Evolutionary conservation across 2,797 vertebrate species (phyloP).

Genomic region (Diplodus puntazzo): DNA sequence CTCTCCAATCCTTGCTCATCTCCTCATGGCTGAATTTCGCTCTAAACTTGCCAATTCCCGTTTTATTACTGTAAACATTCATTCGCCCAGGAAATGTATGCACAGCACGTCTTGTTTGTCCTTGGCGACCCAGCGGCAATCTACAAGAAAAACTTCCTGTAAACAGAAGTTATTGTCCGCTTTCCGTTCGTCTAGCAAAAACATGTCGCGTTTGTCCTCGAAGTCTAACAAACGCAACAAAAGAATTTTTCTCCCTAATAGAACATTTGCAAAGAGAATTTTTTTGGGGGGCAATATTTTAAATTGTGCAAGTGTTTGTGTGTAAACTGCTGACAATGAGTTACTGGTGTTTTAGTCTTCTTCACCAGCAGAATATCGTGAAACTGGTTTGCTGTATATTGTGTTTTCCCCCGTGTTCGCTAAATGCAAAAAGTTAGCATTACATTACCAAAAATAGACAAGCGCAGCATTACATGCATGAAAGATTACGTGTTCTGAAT

Average conservation of each 20-base stretch:
- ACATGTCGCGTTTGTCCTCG: neutral
- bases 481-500: no score
- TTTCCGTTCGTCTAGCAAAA: neutral
- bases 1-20: slow-evolving; percentile 40
- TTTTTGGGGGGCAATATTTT: neutral
- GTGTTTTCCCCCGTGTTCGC: no score
- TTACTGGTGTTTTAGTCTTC: neutral
- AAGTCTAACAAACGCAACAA: neutral
- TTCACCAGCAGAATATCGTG: neutral
- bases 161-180: neutral
- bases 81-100: slow-evolving; percentile 25
- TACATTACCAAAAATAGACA: neutral
- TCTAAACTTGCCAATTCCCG: slow-evolving; percentile 11
- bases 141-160: neutral
- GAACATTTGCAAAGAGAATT: neutral
- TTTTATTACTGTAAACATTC: slow-evolving; percentile 33
- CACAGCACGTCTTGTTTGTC: slow-evolving; percentile 13
- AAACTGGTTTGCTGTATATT: no score
- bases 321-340: no score
- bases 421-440: neutral
- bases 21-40: slow-evolving; percentile 36
- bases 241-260: neutral
- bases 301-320: neutral
- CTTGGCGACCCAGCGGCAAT: neutral
- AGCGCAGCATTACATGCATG: neutral